phyloP scores from a whole-genome alignment of 2,113 vertebrate species.

The Pleuronectes platessa region DNA sequence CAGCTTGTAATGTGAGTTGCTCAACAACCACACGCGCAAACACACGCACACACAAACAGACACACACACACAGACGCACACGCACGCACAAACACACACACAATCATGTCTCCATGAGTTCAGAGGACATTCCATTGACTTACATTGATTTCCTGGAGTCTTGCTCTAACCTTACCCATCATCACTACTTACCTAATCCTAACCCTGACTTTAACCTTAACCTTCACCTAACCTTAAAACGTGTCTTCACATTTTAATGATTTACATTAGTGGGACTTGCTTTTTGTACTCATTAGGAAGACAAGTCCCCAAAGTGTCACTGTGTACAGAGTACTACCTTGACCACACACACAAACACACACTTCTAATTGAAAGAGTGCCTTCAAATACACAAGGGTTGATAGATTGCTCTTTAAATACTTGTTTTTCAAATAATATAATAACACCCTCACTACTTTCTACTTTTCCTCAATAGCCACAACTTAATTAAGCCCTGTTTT shows the following conservation, averaged over 20 bases:
- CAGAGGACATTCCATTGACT: background rate
- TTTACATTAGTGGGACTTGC: background rate
- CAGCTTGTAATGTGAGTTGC: slow-evolving; percentile 28
- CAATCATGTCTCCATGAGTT: background rate
- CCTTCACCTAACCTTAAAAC: background rate
- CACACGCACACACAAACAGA: background rate
- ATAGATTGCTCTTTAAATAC: background rate
- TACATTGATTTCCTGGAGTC: background rate
- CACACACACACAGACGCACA: background rate
- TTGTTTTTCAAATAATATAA: background rate
- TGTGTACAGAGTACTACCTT: background rate
- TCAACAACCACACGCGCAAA: slow-evolving; percentile 1
- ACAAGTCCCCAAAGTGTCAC: too few species aligned
- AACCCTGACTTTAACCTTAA: background rate
- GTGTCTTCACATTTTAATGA: background rate
- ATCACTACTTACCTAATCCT: background rate
- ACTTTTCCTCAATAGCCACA: background rate
- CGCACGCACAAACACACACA: background rate
- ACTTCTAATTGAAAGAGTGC: background rate
- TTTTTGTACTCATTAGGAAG: too few species aligned
- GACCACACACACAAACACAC: background rate
- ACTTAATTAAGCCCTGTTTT: background rate
- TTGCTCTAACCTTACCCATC: too few species aligned
- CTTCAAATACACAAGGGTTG: background rate
- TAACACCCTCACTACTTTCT: background rate